These are phyloP conservation scores for Laticauda colubrina DNA, from an alignment of 2,113 vertebrate species.

Conservation along the genomic window DNA sequence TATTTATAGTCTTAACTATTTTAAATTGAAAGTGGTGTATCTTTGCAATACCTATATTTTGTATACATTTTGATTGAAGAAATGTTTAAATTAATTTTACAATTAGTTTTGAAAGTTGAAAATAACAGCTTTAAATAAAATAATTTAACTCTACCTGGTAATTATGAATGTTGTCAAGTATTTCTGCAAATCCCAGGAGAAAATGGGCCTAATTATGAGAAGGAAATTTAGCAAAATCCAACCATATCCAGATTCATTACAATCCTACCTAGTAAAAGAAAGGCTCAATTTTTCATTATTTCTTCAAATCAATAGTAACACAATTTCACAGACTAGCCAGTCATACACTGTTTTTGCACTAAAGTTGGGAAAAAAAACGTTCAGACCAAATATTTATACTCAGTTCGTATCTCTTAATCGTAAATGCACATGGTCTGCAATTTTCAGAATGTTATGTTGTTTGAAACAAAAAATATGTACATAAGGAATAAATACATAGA, in stretches of 20 bases:
- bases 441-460: background rate
- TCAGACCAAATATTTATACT: background rate
- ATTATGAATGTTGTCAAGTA: background rate
- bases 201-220: background rate
- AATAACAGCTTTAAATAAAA: background rate
- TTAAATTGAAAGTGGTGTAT: background rate
- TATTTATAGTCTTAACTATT: background rate
- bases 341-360: background rate
- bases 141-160: background rate
- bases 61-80: background rate
- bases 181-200: background rate
- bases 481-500: background rate
- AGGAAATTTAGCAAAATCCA: background rate
- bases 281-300: background rate
- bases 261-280: background rate
- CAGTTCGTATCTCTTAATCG: background rate
- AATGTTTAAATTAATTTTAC: background rate
- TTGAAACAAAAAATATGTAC: background rate
- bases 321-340: background rate
- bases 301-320: background rate
- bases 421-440: background rate
- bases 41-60: background rate
- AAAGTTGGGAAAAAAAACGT: background rate
- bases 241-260: background rate
- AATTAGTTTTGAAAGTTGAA: background rate